Base-by-base conservation (phyloP, 2,888 invertebrate species). In the Apodemia zela region DNA sequence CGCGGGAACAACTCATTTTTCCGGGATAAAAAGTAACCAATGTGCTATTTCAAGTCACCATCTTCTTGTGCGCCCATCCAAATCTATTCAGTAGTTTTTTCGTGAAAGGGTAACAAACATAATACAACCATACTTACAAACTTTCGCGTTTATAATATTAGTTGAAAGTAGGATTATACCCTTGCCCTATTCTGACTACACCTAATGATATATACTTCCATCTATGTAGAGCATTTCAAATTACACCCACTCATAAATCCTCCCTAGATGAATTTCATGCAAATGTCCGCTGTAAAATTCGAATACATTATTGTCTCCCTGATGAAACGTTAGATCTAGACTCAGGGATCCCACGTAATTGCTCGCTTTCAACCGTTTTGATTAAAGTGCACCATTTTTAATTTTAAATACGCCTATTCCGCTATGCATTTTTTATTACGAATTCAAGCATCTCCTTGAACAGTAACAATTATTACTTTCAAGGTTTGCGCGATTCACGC, bases 231-330 rank as follows among this genome's bases (percentile, higher is more conserved):
- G 74, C 72, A 76, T 74, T 74, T 68, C 71, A 74, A 78, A 76
- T 79, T 73, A 76, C 73, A 71, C 68, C 71, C 74, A 69, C 75
- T 77, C 79, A 74, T 81, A 81, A 81, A 80, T 67, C 72, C 72
- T 66, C 69, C 75, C 72, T 73, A 74, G 77, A 81, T 78, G 79
- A 79, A 77, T 77, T 78, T 76, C 75, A 81, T 82, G 82, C 81
- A 82, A 81, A 82, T 81, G 73, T 72, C 70, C 70, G 71, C 69
- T 71, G 74, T 75, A 74, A 75, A 75, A 73, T 73, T 68, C 72
- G 69, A 72, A 70, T 66, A 68, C 68, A 67, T 70, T 72, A 70
- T 71, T 72, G 72, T 72, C 72, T 66, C 68, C 47, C 70, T 69
- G 71, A 71, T 72, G 72, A 68, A 42, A 69, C 68, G 69, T 67